Evolutionary conservation across 2,797 vertebrate species (phyloP).

Genomic region (Danio tinwini): DNA sequence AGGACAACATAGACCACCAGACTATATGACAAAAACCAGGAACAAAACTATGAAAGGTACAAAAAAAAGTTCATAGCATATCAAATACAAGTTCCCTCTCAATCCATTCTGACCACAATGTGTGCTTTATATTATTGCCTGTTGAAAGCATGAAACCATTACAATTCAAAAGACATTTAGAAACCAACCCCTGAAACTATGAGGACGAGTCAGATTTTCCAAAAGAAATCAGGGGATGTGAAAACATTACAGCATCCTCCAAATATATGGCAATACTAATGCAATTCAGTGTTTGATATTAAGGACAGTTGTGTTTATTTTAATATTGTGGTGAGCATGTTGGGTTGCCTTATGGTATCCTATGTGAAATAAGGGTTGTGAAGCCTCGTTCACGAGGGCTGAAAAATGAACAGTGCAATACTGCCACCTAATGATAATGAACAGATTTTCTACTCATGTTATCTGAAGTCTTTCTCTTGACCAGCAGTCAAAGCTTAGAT

Average conservation of each 20-base stretch:
- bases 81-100: not conserved
- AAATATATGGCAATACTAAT: slow-evolving; percentile 8
- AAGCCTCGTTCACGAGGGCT: not conserved
- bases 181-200: not conserved
- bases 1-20: too few relatives aligned
- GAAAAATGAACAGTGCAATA: slow-evolving; percentile 65
- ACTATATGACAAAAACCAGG: not conserved
- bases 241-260: not conserved
- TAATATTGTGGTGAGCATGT: not conserved
- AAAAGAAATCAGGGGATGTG: not conserved
- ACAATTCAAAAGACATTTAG: not conserved
- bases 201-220: not conserved
- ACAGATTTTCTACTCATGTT: not conserved
- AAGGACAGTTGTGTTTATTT: slow-evolving; percentile 14
- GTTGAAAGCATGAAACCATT: not conserved
- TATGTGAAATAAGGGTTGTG: not conserved
- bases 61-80: not conserved
- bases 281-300: not conserved
- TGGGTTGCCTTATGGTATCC: not conserved
- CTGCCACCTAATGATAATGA: slow-evolving; percentile 73
- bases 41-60: not conserved
- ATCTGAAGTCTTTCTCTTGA: not conserved
- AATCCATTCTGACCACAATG: not conserved
- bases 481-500: not conserved
- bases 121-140: not conserved